phyloP scores from a whole-genome alignment of 2,113 vertebrate genomes.

The Talpa occidentalis region DNA sequence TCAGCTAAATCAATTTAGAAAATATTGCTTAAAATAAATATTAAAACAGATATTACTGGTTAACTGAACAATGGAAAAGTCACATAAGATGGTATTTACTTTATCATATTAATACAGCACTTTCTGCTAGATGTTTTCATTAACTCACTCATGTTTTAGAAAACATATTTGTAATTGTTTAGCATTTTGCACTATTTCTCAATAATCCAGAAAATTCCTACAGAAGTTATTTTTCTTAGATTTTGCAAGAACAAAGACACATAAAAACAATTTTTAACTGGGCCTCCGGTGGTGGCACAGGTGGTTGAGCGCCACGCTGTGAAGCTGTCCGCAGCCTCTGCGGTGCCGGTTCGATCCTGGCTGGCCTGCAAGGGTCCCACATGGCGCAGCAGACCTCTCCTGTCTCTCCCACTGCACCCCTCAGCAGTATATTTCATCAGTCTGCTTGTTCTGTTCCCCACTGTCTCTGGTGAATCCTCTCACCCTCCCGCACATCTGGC shows the following conservation, averaged over 20 bases:
- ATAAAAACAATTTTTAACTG: background rate
- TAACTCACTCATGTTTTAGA: background rate
- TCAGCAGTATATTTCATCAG: too few relatives aligned
- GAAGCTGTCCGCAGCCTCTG: too few relatives aligned
- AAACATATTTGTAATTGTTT: background rate
- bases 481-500: too few relatives aligned
- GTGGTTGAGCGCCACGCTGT: too few relatives aligned
- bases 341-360: too few relatives aligned
- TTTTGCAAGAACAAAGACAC: background rate
- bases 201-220: background rate
- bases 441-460: too few relatives aligned
- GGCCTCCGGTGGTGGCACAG: too few relatives aligned
- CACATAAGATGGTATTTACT: background rate
- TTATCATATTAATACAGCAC: background rate
- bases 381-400: too few relatives aligned
- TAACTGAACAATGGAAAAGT: background rate
- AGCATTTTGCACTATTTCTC: background rate
- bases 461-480: too few relatives aligned
- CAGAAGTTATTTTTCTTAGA: background rate
- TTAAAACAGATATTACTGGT: background rate
- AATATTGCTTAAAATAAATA: background rate
- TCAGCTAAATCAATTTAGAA: constrained; percentile 20
- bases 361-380: too few relatives aligned
- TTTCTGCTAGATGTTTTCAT: background rate
- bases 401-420: too few relatives aligned